Percentiles rank a stretch among this genome's conserved stretches.
Evolutionary conservation across 2,113 vertebrate species (phyloP).

Genomic region (Garra rufa): DNA sequence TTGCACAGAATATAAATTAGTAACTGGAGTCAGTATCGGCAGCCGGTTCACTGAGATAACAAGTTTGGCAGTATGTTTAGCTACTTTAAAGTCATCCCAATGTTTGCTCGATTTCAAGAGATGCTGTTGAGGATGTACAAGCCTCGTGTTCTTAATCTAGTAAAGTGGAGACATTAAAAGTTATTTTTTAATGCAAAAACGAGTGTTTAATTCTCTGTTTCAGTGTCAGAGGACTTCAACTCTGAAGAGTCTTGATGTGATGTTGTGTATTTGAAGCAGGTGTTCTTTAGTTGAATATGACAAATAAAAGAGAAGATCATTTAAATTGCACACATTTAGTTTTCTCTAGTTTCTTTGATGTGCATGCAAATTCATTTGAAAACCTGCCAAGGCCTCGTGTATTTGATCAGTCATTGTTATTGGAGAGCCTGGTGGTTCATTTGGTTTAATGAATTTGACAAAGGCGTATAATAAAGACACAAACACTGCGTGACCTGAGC

Average conservation of each 20-base stretch:
- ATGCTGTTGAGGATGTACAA: too few species aligned
- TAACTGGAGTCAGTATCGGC: background rate
- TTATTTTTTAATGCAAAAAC: background rate
- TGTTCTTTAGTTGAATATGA: constrained; percentile 16
- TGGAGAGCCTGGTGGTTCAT: constrained; percentile 21
- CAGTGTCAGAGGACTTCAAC: background rate
- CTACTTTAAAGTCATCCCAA: constrained; percentile 23
- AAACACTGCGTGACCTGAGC: constrained; percentile 24
- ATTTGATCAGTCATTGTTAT: constrained; percentile 28
- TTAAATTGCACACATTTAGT: constrained; percentile 2
- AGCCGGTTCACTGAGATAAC: background rate
- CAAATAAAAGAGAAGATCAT: background rate
- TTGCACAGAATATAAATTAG: constrained; percentile 33
- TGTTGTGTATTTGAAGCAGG: background rate
- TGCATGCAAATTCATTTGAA: constrained; percentile 21
- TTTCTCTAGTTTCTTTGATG: constrained; percentile 2
- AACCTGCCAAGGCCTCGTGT: constrained; percentile 17
- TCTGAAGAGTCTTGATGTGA: background rate
- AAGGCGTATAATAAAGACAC: constrained; percentile 9
- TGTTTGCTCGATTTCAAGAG: background rate
- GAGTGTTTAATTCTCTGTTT: background rate
- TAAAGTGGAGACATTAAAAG: background rate
- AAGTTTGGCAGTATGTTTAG: constrained; percentile 2
- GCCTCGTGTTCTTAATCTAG: background rate
- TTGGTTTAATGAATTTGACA: constrained; percentile 31